These are phyloP conservation scores for Actenoides lindsayi DNA, from an alignment of 2,113 vertebrate genomes.

Conservation along the genomic window DNA sequence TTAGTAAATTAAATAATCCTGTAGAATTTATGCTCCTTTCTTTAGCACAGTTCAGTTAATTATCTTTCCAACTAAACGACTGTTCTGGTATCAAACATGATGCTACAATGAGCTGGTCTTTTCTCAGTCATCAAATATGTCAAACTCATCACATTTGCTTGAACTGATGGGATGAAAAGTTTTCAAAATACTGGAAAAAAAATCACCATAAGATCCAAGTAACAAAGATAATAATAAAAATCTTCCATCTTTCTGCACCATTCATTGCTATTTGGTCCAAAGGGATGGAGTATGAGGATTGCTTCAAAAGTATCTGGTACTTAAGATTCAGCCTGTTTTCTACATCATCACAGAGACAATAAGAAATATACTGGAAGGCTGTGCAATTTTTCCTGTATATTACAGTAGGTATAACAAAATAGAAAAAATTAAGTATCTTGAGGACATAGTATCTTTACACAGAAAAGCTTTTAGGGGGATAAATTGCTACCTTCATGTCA, in stretches of 20 bases:
- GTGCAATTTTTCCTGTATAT: neutral
- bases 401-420: neutral
- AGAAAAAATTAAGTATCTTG: neutral
- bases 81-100: neutral
- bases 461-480: constrained; percentile 19
- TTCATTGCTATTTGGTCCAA: neutral
- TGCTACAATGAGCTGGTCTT: neutral
- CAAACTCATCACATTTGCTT: neutral
- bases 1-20: neutral
- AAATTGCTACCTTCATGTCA: constrained; percentile 2
- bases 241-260: neutral
- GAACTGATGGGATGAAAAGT: neutral
- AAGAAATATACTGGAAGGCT: neutral
- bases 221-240: neutral
- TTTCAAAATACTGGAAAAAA: neutral
- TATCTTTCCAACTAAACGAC: neutral
- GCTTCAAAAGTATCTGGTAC: neutral
- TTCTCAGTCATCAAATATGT: neutral
- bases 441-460: neutral
- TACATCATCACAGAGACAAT: neutral
- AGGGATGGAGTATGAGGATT: neutral
- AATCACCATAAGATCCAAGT: neutral
- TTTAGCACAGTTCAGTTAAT: neutral
- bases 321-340: neutral
- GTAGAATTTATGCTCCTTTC: neutral